A percentile compares a stretch with the other conserved stretches of the same genome.
Conservation (phyloP, 2,888 invertebrate species). For the Hoplodrina ambigua region DNA sequence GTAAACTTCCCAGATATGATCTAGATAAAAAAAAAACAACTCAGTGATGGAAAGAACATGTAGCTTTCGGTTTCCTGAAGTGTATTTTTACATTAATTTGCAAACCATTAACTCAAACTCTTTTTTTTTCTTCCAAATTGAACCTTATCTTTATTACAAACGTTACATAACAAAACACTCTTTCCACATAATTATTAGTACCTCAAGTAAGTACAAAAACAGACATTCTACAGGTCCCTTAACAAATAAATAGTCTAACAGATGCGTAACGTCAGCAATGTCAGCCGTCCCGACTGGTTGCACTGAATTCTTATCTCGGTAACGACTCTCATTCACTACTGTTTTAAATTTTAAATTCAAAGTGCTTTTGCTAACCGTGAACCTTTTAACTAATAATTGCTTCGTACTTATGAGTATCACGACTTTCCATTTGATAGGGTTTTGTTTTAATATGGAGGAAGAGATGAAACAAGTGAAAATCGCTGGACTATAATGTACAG, state of each 20-base stretch:
- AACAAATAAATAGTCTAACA: slow-evolving; percentile 54
- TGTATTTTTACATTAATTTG: no score
- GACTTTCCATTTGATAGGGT: slow-evolving; percentile 50
- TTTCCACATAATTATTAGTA: neutral
- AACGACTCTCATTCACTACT: slow-evolving; percentile 74
- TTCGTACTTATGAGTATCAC: slow-evolving; percentile 42
- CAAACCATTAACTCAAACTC: no score
- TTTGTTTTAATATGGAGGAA: slow-evolving; percentile 19
- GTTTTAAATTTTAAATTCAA: slow-evolving; percentile 63
- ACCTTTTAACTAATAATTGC: slow-evolving; percentile 59
- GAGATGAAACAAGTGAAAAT: slow-evolving; percentile 2
- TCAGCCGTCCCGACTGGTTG: slow-evolving; percentile 57
- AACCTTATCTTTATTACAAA: no score
- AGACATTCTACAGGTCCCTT: slow-evolving; percentile 45
- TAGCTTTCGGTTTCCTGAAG: no score
- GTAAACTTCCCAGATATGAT: no score
- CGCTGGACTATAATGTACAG: no score
- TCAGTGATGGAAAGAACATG: no score
- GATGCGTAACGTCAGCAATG: slow-evolving; percentile 67
- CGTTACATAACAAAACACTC: neutral
- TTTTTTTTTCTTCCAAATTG: no score
- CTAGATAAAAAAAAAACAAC: no score
- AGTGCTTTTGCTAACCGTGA: slow-evolving; percentile 52
- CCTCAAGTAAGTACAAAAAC: neutral
- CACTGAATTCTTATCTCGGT: slow-evolving; percentile 67